phyloP scores from a whole-genome alignment of 37 sponge, comb jelly and placozoan species.

The Chondrosia reniformis region DNA sequence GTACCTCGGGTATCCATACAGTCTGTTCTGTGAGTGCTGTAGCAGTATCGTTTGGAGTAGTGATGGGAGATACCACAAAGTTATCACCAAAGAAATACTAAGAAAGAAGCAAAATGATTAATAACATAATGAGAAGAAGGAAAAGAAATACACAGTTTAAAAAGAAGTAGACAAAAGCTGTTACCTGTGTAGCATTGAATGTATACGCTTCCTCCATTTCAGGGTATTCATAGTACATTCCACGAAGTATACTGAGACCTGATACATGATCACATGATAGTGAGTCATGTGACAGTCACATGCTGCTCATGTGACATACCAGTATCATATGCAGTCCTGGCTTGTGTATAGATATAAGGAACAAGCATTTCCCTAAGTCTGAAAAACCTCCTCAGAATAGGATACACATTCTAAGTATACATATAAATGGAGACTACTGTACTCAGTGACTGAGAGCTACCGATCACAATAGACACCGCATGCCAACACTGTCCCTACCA shows the following conservation, averaged over 20 bases:
- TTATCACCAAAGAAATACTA: conserved; percentile 56
- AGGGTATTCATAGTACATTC: conserved; percentile 71
- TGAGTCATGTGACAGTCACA: background rate
- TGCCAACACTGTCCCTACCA: no score
- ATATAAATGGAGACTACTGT: background rate
- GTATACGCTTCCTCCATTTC: conserved; percentile 46
- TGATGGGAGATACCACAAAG: conserved; percentile 48
- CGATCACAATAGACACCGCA: background rate
- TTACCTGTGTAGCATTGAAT: conserved; percentile 16
- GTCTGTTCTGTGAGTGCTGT: conserved; percentile 19
- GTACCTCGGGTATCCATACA: conserved; percentile 59
- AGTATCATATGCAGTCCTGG: conserved; percentile 55
- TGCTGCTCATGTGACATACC: conserved; percentile 5
- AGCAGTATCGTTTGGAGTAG: conserved; percentile 27
- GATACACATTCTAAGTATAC: conserved; percentile 39
- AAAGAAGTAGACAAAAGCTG: no score
- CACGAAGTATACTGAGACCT: conserved; percentile 58
- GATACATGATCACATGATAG: background rate
- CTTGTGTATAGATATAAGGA: conserved; percentile 72
- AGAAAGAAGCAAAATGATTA: background rate
- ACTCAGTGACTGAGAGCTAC: background rate
- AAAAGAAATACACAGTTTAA: no score
- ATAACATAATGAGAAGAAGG: no score
- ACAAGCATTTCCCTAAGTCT: conserved; percentile 40
- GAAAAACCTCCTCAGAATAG: conserved; percentile 47